Base-by-base conservation (phyloP, 2,888 invertebrate species). In the Hydrotaea cyrtoneurina region DNA sequence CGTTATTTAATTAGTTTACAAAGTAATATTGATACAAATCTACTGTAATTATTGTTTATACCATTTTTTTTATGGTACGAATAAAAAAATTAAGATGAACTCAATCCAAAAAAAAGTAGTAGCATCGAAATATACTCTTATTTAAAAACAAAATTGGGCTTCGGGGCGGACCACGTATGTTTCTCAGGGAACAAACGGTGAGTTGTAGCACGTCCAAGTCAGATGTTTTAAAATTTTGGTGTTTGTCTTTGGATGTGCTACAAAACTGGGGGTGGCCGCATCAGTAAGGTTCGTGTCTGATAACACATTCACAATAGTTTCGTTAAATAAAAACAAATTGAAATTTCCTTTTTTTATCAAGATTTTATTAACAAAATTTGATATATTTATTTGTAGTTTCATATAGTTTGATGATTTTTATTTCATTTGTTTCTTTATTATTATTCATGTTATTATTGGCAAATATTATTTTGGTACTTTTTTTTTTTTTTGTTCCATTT, bases 351-450 rank as follows among this genome's bases (percentile, higher is more conserved):
- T 75, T 80, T 78, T 46, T 80, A 75, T 80, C 75, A 80, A 75
- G 75, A 74, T 78, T 84, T 84, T 84, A 80, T 84, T 78, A 80
- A 80, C 78, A 84, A 83, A 83, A 80, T 80, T 84, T 80, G 71
- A 80, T 83, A 78, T 80, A 78, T 73, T 84, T 69, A 74, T 77
- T 31, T 19, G 59, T 62, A 59, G 71, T 81, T 78, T 73, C 23
- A 59, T 66, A 43, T 78, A 78, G 50, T 21, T 78, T n/a, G 13
- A 26, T 59, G n/a, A 66, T 80, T 82, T 66, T 23, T 62, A 43
- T 78, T 80, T 66, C 19, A 55, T 39, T 78, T 10, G 10, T 39
- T 39, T 66, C 80, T 13, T 69, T 69, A 39, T 53, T 78, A 55
- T 81, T 72, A 46, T 78, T 82, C 73, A 69, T 69, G 21, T 10